Conservation (phyloP, 1,140 invertebrate species). For the Formica exsecta region DNA sequence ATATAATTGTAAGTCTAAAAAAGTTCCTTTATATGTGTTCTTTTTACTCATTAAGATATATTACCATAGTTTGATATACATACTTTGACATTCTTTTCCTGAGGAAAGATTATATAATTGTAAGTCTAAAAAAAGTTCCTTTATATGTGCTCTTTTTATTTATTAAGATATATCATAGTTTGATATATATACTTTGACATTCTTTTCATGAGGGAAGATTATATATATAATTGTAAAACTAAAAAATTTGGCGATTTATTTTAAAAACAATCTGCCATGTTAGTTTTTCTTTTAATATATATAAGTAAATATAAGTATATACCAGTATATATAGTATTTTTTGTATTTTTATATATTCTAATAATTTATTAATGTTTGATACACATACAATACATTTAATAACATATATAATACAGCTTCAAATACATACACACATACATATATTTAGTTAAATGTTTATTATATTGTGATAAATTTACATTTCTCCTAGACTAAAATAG, state of each 20-base stretch:
- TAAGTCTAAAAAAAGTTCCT: not conserved
- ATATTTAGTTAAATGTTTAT: not conserved
- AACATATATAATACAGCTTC: not conserved
- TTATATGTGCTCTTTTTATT: slow-evolving; percentile 11
- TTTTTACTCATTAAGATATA: not conserved
- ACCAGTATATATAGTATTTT: not conserved
- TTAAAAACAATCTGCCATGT: not conserved
- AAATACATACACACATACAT: not conserved
- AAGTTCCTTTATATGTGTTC: slow-evolving; percentile 2
- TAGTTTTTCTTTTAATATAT: not conserved
- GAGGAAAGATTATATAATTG: not conserved
- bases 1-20: not conserved
- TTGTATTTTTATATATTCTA: slow-evolving; percentile 10
- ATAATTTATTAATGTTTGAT: not conserved
- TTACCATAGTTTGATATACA: not conserved
- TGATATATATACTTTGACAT: not conserved
- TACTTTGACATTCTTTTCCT: not conserved
- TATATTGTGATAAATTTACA: slow-evolving; percentile 1
- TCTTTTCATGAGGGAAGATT: not conserved
- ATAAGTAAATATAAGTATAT: no score
- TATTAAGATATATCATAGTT: not conserved
- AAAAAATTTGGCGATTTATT: not conserved
- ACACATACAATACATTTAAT: not conserved
- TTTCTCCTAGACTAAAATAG: not conserved
- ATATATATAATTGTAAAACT: not conserved